Evolutionary conservation across 1,140 invertebrate genomes (phyloP).

Genomic region (Diachasma alloeum): DNA sequence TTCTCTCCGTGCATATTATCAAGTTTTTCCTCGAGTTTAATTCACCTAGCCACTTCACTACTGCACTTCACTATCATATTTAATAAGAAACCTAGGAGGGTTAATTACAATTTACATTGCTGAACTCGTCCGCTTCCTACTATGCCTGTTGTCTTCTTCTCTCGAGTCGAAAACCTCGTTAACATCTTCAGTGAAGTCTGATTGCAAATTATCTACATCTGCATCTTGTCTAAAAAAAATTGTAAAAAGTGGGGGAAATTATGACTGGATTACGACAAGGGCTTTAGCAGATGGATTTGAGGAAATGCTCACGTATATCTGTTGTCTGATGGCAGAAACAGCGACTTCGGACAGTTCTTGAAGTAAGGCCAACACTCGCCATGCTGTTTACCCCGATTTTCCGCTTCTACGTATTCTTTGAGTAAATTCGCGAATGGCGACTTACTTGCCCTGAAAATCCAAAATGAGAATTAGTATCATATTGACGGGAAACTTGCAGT

Average conservation of each 20-base stretch:
- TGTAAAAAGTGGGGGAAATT: background rate
- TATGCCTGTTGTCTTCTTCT: conserved; percentile 23
- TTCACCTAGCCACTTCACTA: background rate
- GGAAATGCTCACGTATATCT: conserved; percentile 70
- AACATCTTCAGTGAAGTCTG: conserved; percentile 10
- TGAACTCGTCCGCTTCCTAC: conserved; percentile 28
- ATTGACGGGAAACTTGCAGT: too few species aligned
- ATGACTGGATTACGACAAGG: background rate
- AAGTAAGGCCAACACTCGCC: conserved; percentile 88
- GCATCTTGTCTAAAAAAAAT: conserved; percentile 40
- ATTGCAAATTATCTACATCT: conserved; percentile 25
- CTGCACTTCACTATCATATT: background rate
- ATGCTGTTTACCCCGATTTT: conserved; percentile 75
- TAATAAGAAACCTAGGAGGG: background rate
- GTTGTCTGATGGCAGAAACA: conserved; percentile 74
- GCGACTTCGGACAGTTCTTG: conserved; percentile 82
- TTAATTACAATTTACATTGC: conserved; percentile 30
- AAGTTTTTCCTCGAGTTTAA: background rate
- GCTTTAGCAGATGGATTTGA: background rate
- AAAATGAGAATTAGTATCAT: background rate
- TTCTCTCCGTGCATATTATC: too few species aligned
- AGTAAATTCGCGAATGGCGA: conserved; percentile 78
- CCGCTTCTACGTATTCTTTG: conserved; percentile 80
- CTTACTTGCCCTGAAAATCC: conserved; percentile 73
- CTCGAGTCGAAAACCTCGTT: conserved; percentile 29